These are phyloP conservation scores for Sepiola atlantica DNA, from an alignment of 2,888 invertebrate species.

Conservation along the genomic window DNA sequence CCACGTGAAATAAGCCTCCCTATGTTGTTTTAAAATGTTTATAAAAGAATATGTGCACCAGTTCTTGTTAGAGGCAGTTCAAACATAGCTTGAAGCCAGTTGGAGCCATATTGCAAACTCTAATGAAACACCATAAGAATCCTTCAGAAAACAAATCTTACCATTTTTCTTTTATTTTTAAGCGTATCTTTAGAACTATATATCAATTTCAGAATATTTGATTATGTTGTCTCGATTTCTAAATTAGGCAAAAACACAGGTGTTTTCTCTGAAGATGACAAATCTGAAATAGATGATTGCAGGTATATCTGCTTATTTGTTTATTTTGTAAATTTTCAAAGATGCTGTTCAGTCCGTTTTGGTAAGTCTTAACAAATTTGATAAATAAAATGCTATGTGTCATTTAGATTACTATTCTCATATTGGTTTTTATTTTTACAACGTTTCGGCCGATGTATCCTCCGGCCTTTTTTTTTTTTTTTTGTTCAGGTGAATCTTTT, in stretches of 20 bases:
- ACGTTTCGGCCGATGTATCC: no score
- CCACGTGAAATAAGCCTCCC: not conserved
- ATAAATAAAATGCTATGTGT: no score
- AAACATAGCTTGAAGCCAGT: not conserved
- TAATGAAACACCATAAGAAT: not conserved
- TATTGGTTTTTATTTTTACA: no score
- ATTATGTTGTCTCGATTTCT: not conserved
- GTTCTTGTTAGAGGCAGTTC: not conserved
- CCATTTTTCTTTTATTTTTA: not conserved
- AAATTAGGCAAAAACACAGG: not conserved
- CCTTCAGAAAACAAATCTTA: not conserved
- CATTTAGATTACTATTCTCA: no score
- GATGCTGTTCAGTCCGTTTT: no score
- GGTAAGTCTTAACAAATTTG: no score
- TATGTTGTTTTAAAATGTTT: not conserved
- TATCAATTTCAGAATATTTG: not conserved
- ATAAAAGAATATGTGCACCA: not conserved
- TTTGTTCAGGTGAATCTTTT: no score
- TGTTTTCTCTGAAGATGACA: not conserved
- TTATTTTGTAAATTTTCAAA: no score
- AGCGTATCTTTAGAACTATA: not conserved
- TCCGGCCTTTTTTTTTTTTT: no score
- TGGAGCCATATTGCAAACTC: not conserved
- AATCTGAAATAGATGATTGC: not conserved
- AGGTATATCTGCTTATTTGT: not conserved